Evolutionary conservation across 2,888 invertebrate genomes (phyloP).

Genomic region (Drosophila fulvimacula): DNA sequence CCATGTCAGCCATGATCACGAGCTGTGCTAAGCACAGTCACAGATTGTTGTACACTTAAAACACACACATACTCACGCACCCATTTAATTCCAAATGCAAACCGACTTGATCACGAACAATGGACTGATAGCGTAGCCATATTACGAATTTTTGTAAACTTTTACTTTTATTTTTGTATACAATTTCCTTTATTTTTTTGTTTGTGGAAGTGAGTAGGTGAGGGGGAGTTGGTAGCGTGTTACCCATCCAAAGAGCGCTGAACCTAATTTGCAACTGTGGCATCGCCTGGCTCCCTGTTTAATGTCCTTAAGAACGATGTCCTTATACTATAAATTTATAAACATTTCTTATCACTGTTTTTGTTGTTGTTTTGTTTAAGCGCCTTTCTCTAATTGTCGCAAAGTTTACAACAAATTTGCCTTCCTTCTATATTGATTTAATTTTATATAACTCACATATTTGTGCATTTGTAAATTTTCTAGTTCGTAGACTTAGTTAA

Average conservation of each 20-base stretch:
- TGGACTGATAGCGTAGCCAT: constrained; percentile 81
- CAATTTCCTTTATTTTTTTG: constrained; percentile 40
- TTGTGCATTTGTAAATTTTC: constrained; percentile 70
- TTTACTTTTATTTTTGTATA: constrained; percentile 42
- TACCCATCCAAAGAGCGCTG: constrained; percentile 66
- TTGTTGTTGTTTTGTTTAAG: constrained; percentile 32
- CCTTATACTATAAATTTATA: constrained; percentile 51
- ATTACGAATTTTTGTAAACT: constrained; percentile 75
- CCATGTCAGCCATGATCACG: constrained; percentile 53
- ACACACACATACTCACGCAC: constrained; percentile 14
- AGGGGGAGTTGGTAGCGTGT: constrained; percentile 8
- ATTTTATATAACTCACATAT: constrained; percentile 33
- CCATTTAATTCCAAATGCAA: constrained; percentile 53
- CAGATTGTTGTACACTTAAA: constrained; percentile 16
- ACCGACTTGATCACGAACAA: constrained; percentile 76
- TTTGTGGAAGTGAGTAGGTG: neutral
- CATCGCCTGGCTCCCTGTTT: constrained; percentile 45
- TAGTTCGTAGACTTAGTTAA: constrained; percentile 76
- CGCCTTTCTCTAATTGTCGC: constrained; percentile 41
- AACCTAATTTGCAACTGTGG: constrained; percentile 47
- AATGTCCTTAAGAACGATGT: constrained; percentile 58
- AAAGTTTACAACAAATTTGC: constrained; percentile 45
- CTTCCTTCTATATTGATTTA: constrained; percentile 43
- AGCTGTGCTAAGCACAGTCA: constrained; percentile 73
- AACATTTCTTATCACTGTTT: constrained; percentile 49